Conservation (phyloP, 2,888 invertebrate species). For the Folsomia candida region DNA sequence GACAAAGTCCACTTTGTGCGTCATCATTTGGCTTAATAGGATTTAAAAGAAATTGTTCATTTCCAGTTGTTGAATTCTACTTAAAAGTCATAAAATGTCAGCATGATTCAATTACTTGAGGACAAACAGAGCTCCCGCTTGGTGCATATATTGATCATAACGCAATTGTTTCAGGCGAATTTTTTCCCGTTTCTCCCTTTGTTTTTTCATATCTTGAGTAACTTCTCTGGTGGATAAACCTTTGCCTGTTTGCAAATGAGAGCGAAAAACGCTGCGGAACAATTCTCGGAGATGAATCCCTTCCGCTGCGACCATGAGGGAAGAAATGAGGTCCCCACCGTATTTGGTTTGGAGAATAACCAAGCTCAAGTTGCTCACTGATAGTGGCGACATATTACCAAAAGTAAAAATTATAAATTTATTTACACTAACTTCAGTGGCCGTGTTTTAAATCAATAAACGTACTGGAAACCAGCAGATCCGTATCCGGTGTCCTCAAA, state of each 20-base stretch:
- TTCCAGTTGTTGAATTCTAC: too few relatives aligned
- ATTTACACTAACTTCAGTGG: too few relatives aligned
- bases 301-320: conserved; percentile 36
- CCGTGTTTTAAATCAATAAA: too few relatives aligned
- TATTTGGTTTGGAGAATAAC: conserved; percentile 38
- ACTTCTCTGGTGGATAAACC: conserved; percentile 13
- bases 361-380: conserved; percentile 42
- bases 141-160: conserved; percentile 32
- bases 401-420: too few relatives aligned
- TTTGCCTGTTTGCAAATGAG: conserved; percentile 6
- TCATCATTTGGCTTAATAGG: conserved; percentile 37
- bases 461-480: conserved; percentile 42
- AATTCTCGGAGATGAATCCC: conserved; percentile 25
- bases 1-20: conserved; percentile 34
- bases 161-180: conserved; percentile 17
- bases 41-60: neutral
- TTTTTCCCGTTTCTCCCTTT: conserved; percentile 24
- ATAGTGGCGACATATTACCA: too few relatives aligned
- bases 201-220: conserved; percentile 13
- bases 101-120: conserved; percentile 30
- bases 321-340: conserved; percentile 33
- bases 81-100: too few relatives aligned
- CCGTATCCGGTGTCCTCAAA: conserved; percentile 40
- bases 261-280: conserved; percentile 17
- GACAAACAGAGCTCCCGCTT: conserved; percentile 36